Percentiles rank a stretch among this genome's conserved stretches.
Conservation (phyloP, 2,797 vertebrate genomes). For the Urosaurus nigricauda region DNA sequence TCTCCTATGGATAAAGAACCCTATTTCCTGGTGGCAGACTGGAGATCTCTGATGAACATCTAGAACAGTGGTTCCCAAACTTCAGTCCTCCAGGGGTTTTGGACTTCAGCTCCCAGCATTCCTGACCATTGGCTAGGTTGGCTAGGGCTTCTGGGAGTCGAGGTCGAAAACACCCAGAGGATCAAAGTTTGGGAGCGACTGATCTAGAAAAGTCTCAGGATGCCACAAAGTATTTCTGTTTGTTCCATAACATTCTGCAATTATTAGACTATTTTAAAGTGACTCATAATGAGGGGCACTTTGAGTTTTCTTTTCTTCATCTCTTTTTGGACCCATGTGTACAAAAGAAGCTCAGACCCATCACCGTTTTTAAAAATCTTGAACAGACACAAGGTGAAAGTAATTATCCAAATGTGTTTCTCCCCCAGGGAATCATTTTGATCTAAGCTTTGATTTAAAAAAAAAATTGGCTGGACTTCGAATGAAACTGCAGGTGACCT, state of each 20-base stretch:
- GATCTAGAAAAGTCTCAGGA: neutral
- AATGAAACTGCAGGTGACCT: constrained; percentile 78
- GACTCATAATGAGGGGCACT: constrained; percentile 45
- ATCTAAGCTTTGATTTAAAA: constrained; percentile 73
- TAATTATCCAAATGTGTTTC: constrained; percentile 76
- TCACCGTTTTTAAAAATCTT: constrained; percentile 58
- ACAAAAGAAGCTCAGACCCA: constrained; percentile 66
- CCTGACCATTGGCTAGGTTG: too few relatives aligned
- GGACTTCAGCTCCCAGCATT: too few relatives aligned
- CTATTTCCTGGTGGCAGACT: neutral
- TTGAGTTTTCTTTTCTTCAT: constrained; percentile 17
- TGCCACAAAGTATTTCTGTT: constrained; percentile 46
- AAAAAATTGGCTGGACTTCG: constrained; percentile 67
- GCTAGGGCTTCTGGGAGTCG: too few relatives aligned
- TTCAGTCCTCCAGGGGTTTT: too few relatives aligned
- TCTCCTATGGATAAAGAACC: neutral
- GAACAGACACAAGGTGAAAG: constrained; percentile 78
- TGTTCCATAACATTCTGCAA: constrained; percentile 52
- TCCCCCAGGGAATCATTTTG: constrained; percentile 76
- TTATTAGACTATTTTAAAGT: constrained; percentile 68
- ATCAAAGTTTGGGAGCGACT: too few relatives aligned
- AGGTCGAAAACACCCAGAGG: too few relatives aligned
- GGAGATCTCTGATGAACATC: neutral
- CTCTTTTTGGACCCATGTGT: constrained; percentile 50
- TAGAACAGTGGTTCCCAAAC: too few relatives aligned